Evolutionary conservation across 2,113 vertebrate species (phyloP).

Genomic region (Petromus typicus): DNA sequence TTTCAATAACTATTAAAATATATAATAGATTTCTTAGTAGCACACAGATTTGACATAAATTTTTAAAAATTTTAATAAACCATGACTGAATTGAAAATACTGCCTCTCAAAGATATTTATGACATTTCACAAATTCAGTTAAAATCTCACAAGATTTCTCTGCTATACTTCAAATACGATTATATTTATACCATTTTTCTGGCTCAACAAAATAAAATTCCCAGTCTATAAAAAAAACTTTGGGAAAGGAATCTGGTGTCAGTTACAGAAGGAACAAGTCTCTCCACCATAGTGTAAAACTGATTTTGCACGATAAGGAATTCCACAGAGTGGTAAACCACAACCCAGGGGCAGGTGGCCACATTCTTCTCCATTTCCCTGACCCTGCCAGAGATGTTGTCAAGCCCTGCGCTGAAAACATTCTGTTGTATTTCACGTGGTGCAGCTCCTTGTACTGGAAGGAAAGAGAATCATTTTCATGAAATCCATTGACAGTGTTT

Average conservation of each 20-base stretch:
- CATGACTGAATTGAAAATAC: not conserved
- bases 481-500: constrained; percentile 13
- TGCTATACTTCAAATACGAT: not conserved
- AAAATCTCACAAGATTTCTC: not conserved
- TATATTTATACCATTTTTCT: not conserved
- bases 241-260: not conserved
- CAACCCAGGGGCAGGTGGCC: not conserved
- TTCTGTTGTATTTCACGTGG: not conserved
- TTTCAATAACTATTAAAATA: not conserved
- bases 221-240: not conserved
- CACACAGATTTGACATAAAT: not conserved
- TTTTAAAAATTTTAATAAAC: not conserved
- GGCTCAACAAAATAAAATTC: constrained; percentile 47
- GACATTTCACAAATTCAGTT: not conserved
- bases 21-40: not conserved
- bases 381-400: not conserved
- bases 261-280: not conserved
- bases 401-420: not conserved
- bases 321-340: not conserved
- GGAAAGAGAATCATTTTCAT: not conserved
- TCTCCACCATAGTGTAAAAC: not conserved
- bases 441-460: not conserved
- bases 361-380: not conserved
- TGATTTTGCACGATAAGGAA: not conserved
- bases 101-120: not conserved